These are phyloP conservation scores for Mactra quadrangularis DNA, from an alignment of 1,140 invertebrate genomes.

Conservation along the genomic window DNA sequence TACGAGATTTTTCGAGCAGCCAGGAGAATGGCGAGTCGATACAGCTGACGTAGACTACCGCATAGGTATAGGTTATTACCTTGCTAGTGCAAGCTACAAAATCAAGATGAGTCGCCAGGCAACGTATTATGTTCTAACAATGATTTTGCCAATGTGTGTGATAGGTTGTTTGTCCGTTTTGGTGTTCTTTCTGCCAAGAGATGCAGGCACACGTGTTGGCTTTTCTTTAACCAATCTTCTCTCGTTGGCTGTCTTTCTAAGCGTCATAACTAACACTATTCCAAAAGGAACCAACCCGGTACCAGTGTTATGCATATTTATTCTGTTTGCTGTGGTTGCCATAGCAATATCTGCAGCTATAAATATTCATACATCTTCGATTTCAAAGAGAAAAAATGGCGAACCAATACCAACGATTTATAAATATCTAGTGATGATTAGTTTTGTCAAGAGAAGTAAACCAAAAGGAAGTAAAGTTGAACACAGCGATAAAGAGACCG, in stretches of 20 bases:
- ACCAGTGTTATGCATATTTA: conserved; percentile 80
- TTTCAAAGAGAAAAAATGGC: background rate
- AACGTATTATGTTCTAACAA: conserved; percentile 84
- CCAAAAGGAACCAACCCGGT: conserved; percentile 85
- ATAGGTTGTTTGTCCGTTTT: conserved; percentile 85
- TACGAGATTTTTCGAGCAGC: no score
- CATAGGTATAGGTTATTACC: background rate
- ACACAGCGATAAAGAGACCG: background rate
- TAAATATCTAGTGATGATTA: background rate
- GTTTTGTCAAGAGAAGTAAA: background rate
- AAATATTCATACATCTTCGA: conserved; percentile 1
- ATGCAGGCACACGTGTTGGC: conserved; percentile 86
- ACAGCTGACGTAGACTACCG: background rate
- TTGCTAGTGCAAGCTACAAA: background rate
- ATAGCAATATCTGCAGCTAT: no score
- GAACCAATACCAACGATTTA: background rate
- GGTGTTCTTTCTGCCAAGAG: conserved; percentile 86
- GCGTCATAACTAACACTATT: conserved; percentile 85
- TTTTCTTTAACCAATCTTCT: conserved; percentile 86
- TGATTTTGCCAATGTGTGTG: conserved; percentile 86
- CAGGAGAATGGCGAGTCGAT: no score
- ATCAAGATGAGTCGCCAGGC: conserved; percentile 60
- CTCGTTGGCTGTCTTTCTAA: conserved; percentile 86
- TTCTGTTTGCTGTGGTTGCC: conserved; percentile 9
- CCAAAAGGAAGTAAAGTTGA: no score